Evolutionary conservation across 2,888 invertebrate species (phyloP).

Genomic region (Lasioglossum lativentre): DNA sequence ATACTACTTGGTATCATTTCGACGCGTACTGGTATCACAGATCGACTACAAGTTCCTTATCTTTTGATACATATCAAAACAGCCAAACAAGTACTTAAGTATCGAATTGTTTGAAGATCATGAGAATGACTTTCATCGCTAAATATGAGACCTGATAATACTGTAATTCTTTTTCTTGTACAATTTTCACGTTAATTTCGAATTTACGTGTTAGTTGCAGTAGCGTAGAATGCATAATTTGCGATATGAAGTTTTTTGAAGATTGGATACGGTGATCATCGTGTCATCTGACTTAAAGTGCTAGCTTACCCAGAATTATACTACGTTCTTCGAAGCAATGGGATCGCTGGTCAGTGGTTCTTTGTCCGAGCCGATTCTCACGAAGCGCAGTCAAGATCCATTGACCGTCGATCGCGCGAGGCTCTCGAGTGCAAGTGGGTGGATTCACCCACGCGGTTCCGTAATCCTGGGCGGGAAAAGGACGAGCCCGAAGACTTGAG

Average conservation of each 20-base stretch:
- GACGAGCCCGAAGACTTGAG: slow-evolving; percentile 16
- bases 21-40: no score
- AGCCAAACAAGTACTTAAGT: no score
- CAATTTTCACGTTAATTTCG: neutral
- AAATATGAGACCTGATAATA: no score
- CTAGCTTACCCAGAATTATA: neutral
- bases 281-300: neutral
- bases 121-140: no score
- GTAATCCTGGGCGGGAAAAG: slow-evolving; percentile 30
- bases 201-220: neutral
- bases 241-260: no score
- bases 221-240: no score
- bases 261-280: no score
- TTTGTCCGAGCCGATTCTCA: neutral
- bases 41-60: no score
- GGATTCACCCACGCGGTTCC: slow-evolving; percentile 67
- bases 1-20: no score
- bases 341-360: neutral
- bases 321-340: neutral
- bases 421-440: slow-evolving; percentile 56
- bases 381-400: slow-evolving; percentile 11
- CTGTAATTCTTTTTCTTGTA: neutral
- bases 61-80: no score
- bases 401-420: slow-evolving; percentile 20
- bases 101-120: no score